phyloP scores from a whole-genome alignment of 1,140 invertebrate genomes.

The Phocides pigmalion region DNA sequence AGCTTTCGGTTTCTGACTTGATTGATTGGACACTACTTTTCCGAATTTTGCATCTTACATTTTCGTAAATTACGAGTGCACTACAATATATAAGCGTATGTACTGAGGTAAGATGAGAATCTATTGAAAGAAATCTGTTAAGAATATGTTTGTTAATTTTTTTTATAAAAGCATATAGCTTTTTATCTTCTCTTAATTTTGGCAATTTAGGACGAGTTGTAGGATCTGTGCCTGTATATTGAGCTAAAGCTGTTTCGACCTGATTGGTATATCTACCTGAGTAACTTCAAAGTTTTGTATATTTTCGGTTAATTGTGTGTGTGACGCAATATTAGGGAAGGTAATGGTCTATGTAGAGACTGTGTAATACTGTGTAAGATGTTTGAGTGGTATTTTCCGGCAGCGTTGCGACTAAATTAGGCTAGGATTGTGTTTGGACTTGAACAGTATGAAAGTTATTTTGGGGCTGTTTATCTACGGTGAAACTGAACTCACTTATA shows the following conservation, averaged over 20 bases:
- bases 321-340: neutral
- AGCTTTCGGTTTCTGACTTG: conserved; percentile 6
- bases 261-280: too few species aligned
- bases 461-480: too few species aligned
- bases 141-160: conserved; percentile 20
- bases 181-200: conserved; percentile 3
- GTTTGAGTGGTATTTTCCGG: too few species aligned
- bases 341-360: too few species aligned
- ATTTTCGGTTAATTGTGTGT: neutral
- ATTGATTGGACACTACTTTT: too few species aligned
- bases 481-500: too few species aligned
- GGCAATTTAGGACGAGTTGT: conserved; percentile 19
- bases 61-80: conserved; percentile 20
- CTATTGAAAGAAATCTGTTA: neutral
- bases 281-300: too few species aligned
- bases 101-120: neutral
- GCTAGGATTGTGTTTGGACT: neutral
- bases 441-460: neutral
- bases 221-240: conserved; percentile 15
- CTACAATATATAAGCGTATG: conserved; percentile 36
- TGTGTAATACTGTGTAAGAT: too few species aligned
- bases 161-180: conserved; percentile 4
- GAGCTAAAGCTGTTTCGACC: neutral
- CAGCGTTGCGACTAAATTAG: too few species aligned
- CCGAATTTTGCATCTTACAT: conserved; percentile 14